Base-by-base conservation (phyloP, 2,113 vertebrate genomes). In the Alexandromys fortis region DNA sequence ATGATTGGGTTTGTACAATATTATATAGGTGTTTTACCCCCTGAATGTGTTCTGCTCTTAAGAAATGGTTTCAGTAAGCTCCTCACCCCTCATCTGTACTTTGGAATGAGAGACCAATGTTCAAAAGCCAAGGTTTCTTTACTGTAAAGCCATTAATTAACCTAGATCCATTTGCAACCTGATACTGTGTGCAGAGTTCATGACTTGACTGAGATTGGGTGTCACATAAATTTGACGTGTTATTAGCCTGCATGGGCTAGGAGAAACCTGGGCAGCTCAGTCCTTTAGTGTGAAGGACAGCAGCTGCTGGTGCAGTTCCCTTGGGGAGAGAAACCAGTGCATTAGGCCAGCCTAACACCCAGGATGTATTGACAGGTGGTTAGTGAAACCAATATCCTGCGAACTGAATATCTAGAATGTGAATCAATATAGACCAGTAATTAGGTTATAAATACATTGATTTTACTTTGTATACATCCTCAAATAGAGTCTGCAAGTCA, bases 341-440 rank as follows among this genome's bases (percentile, higher is more conserved):
- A 81, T 97, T 97, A 97, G 89, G 86, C 58, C 94, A 72, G 61
- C 81, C 49, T 76, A 81, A 78, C 77, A 94, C 22, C 93, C 77
- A 90, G 91, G 75, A 93, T 90, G 72, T 97, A 97, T 96, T 97
- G 95, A 97, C 94, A 97, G 91, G 96, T 94, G 93, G 95, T 95
- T 96, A 96, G 97, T 88, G 61, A 92, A 97, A 97, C 45, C 91
- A 90, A 97, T 88, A 81, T 83, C 85, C 52, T 65, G 45, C 16
- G 96, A 87, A 63, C 30, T 81, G 94, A 82, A 67, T 97, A 97
- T 58, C 75, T 92, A 70, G 45, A 95, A 89, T 58, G 21, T 35
- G 78, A 97, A 94, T 45, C 96, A 95, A 95, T 96, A 67, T 0
- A 58, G 70, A 90, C 58, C 78, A 76, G 78, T 96, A 98, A 96